These are phyloP conservation scores for Heliconius ismenius DNA, from an alignment of 2,888 invertebrate genomes.

Conservation along the genomic window DNA sequence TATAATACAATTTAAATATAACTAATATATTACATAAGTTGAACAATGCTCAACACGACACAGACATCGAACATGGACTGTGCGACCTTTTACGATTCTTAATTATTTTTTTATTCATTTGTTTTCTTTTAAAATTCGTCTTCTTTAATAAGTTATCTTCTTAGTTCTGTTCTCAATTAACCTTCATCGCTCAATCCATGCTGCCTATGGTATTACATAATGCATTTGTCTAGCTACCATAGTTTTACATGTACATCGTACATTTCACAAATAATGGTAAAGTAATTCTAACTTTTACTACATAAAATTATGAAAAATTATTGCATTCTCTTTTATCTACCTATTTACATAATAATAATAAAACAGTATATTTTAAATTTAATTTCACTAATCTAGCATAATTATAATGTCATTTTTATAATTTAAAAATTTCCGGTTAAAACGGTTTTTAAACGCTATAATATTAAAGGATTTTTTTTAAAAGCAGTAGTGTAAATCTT, in stretches of 20 bases:
- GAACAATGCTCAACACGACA: slow-evolving; percentile 52
- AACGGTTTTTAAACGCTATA: slow-evolving; percentile 47
- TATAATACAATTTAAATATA: slow-evolving; percentile 75
- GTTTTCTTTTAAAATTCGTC: no score
- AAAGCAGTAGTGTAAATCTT: slow-evolving; percentile 64
- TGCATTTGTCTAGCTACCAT: slow-evolving; percentile 74
- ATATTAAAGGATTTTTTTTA: slow-evolving; percentile 49
- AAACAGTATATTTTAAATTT: slow-evolving; percentile 40
- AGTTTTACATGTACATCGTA: slow-evolving; percentile 77
- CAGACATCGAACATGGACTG: slow-evolving; percentile 35
- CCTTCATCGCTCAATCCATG: slow-evolving; percentile 28
- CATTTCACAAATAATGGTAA: slow-evolving; percentile 63
- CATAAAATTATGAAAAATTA: slow-evolving; percentile 76
- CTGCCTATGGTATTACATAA: slow-evolving; percentile 53
- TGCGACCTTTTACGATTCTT: slow-evolving; percentile 46
- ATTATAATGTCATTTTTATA: slow-evolving; percentile 51
- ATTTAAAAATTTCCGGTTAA: slow-evolving; percentile 50
- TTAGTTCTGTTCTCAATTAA: slow-evolving; percentile 14
- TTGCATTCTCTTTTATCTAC: slow-evolving; percentile 67
- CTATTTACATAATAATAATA: slow-evolving; percentile 41
- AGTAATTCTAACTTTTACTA: slow-evolving; percentile 57
- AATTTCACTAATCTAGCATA: slow-evolving; percentile 42
- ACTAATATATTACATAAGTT: slow-evolving; percentile 66
- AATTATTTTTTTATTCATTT: background rate
- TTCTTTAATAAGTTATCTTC: background rate